Conservation (phyloP, 2,113 vertebrate species). For the Halichoerus grypus region DNA sequence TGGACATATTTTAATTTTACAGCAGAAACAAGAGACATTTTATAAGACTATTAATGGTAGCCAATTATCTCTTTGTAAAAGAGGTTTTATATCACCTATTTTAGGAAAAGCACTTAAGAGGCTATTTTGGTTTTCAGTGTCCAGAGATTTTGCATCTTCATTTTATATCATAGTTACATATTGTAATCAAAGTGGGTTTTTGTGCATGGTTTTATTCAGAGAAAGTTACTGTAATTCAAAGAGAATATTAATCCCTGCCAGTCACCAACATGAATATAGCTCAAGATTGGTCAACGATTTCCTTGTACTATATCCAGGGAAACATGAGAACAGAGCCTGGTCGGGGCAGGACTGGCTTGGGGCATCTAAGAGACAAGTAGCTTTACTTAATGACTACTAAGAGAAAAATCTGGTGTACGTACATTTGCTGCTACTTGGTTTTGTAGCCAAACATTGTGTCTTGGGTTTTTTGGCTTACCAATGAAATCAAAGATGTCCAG, state of each 20-base stretch:
- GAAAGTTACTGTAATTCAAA: conserved; percentile 21
- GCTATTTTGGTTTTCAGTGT: conserved; percentile 66
- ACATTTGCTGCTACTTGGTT: neutral
- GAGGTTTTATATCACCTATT: conserved; percentile 63
- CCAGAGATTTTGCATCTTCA: conserved; percentile 51
- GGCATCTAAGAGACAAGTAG: neutral
- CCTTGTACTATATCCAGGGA: neutral
- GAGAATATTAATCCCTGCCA: conserved; percentile 27
- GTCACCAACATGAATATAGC: neutral
- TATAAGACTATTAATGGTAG: conserved; percentile 70
- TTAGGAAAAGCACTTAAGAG: conserved; percentile 46
- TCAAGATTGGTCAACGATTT: neutral
- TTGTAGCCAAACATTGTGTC: neutral
- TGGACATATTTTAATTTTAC: conserved; percentile 27
- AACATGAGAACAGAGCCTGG: neutral
- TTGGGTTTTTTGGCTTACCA: neutral
- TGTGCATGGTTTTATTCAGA: neutral
- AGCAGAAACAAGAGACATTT: conserved; percentile 51
- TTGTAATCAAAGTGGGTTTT: neutral
- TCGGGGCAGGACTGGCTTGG: neutral
- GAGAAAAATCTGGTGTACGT: neutral
- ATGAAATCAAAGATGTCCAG: neutral
- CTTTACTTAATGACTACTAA: neutral
- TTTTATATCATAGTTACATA: neutral
- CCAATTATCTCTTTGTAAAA: conserved; percentile 67